A percentile compares a stretch with the other conserved stretches of the same genome.
Conservation (phyloP, 2,797 vertebrate genomes). For the Poeciliopsis turneri region DNA sequence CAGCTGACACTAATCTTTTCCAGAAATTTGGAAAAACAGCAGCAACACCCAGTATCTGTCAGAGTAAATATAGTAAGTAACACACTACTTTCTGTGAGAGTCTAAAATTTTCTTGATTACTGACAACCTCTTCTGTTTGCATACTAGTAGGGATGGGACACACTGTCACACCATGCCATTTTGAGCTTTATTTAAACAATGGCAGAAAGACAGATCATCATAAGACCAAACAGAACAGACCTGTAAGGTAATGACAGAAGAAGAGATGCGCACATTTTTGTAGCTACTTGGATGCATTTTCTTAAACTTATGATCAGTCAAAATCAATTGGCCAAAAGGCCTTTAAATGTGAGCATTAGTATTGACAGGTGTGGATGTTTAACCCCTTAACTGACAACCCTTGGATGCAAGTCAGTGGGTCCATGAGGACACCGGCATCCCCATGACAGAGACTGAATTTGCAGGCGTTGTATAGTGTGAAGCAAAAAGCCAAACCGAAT, state of each 20-base stretch:
- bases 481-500: not conserved
- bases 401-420: too few relatives aligned
- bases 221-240: not conserved
- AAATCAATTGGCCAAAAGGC: not conserved
- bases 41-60: not conserved
- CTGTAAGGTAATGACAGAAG: not conserved
- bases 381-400: too few relatives aligned
- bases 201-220: not conserved
- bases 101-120: not conserved
- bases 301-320: not conserved
- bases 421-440: too few relatives aligned
- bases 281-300: not conserved
- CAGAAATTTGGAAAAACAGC: not conserved
- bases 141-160: not conserved
- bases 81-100: not conserved
- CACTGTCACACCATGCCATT: not conserved
- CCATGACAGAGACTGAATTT: not conserved
- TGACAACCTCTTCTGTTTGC: not conserved
- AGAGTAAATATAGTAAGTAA: not conserved
- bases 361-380: not conserved
- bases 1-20: not conserved
- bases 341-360: not conserved
- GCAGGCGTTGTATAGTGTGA: not conserved
- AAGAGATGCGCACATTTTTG: not conserved
- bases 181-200: not conserved